phyloP scores from a whole-genome alignment of 1,140 invertebrate genomes.

The Idris sp. region DNA sequence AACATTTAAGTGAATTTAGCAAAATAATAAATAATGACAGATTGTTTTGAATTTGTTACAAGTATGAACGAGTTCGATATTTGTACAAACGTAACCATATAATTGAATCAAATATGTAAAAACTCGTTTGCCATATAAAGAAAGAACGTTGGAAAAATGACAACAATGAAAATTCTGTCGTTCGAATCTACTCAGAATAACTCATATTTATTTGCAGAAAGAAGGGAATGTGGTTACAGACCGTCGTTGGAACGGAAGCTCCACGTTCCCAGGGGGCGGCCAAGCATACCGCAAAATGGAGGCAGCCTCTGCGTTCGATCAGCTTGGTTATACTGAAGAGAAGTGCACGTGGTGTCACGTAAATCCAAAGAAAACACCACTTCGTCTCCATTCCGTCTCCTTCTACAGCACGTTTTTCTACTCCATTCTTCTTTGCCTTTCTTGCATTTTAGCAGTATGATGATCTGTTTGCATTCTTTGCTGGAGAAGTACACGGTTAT shows the following conservation, averaged over 20 bases:
- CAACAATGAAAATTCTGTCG: constrained; percentile 52
- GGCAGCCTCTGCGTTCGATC: constrained; percentile 68
- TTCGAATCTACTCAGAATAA: constrained; percentile 59
- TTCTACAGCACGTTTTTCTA: constrained; percentile 56
- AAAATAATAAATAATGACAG: constrained; percentile 18
- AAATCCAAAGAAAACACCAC: constrained; percentile 73
- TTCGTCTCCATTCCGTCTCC: constrained; percentile 62
- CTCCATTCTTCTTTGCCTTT: constrained; percentile 46
- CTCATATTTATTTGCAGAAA: constrained; percentile 57
- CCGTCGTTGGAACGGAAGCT: constrained; percentile 61
- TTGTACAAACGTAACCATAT: constrained; percentile 11
- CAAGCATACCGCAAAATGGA: constrained; percentile 69
- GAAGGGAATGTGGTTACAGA: constrained; percentile 53
- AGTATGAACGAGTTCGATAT: constrained; percentile 9
- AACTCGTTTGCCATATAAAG: constrained; percentile 38
- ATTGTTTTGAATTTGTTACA: constrained; percentile 15
- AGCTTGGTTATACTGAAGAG: constrained; percentile 66
- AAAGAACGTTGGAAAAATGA: constrained; percentile 28
- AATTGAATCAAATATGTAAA: constrained; percentile 47
- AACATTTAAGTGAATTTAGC: constrained; percentile 1
- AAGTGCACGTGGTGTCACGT: constrained; percentile 70
- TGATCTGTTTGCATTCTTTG: constrained; percentile 56
- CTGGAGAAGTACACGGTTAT: constrained; percentile 46
- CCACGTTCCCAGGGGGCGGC: constrained; percentile 70
- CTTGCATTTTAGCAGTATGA: constrained; percentile 58